These are phyloP conservation scores for Temnothorax rugatulus DNA, from an alignment of 2,888 invertebrate genomes.

Conservation along the genomic window DNA sequence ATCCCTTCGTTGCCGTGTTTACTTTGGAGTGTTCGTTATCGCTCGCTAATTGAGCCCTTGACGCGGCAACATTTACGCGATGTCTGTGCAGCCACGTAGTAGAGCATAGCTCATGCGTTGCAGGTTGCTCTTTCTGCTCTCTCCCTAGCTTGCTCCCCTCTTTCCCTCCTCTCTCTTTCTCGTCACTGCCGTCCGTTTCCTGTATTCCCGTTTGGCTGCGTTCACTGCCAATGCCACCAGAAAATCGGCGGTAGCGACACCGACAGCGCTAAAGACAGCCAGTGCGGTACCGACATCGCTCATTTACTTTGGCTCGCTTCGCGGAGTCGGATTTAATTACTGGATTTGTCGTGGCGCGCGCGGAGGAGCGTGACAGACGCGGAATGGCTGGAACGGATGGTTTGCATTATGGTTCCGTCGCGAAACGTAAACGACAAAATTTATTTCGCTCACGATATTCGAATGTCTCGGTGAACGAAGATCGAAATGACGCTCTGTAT, in stretches of 20 bases:
- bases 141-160: constrained; percentile 5
- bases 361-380: constrained; percentile 55
- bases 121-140: constrained; percentile 35
- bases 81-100: constrained; percentile 44
- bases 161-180: constrained; percentile 7
- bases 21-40: constrained; percentile 80
- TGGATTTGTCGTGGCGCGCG: constrained; percentile 62
- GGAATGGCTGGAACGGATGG: constrained; percentile 47
- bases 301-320: constrained; percentile 75
- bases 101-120: constrained; percentile 46
- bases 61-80: constrained; percentile 73
- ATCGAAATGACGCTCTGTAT: constrained; percentile 27
- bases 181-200: constrained; percentile 33
- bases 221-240: constrained; percentile 67
- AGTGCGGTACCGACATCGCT: constrained; percentile 65
- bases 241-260: constrained; percentile 47
- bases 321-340: constrained; percentile 77
- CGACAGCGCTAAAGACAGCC: constrained; percentile 47
- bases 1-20: constrained; percentile 71
- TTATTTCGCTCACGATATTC: constrained; percentile 63
- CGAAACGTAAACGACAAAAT: constrained; percentile 55
- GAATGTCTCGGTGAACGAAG: constrained; percentile 35
- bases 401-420: constrained; percentile 40
- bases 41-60: constrained; percentile 81
- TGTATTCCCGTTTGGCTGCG: constrained; percentile 49